Percentiles rank a stretch among this genome's conserved stretches.
phyloP scores from a whole-genome alignment of 2,888 invertebrate genomes.

The Meliscaeva auricollis region DNA sequence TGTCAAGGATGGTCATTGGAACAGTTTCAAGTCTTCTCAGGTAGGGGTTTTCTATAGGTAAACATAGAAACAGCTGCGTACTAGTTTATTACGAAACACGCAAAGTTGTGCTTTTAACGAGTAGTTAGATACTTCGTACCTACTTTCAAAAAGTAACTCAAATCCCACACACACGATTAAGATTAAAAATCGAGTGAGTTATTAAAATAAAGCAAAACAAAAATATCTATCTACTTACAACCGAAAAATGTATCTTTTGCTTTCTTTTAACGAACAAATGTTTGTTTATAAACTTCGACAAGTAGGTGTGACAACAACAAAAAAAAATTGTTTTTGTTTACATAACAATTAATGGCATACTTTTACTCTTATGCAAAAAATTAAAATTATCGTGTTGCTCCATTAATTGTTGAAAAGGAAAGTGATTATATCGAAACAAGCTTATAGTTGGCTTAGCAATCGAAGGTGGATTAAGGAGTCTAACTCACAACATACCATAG shows the following conservation, averaged over 20 bases:
- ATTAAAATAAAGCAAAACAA: background rate
- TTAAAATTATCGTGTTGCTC: background rate
- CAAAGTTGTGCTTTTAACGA: background rate
- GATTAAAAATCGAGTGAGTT: conserved; percentile 3
- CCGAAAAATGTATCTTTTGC: background rate
- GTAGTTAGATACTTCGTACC: too few relatives aligned
- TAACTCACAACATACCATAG: too few relatives aligned
- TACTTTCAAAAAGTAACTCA: background rate
- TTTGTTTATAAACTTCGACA: conserved; percentile 8
- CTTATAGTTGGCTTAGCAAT: background rate
- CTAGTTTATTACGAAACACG: conserved; percentile 18
- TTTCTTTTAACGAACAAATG: background rate
- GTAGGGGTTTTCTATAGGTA: background rate
- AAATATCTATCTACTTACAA: background rate
- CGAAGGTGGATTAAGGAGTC: background rate
- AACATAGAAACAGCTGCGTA: conserved; percentile 26
- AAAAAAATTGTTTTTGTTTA: conserved; percentile 24
- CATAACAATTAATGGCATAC: conserved; percentile 36
- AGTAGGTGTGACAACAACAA: background rate
- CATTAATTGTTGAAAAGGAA: background rate
- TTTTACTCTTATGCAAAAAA: conserved; percentile 41
- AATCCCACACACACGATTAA: background rate
- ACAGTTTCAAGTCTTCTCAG: conserved; percentile 31
- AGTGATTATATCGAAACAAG: background rate
- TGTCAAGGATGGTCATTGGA: conserved; percentile 62